A percentile compares a stretch with the other conserved stretches of the same genome.
These are phyloP conservation scores for Acronicta aceris DNA, from an alignment of 2,888 invertebrate species.

Conservation along the genomic window DNA sequence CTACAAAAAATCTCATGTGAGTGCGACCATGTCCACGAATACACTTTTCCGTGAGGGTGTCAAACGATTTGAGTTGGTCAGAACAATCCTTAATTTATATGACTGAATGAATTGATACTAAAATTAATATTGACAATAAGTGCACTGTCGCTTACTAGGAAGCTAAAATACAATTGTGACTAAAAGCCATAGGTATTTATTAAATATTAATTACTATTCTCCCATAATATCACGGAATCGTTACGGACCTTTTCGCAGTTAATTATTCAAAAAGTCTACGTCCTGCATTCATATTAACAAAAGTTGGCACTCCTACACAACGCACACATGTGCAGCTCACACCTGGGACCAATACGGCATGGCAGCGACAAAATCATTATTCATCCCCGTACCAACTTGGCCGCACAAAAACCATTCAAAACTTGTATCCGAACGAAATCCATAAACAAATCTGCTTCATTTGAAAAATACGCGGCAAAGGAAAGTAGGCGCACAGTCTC, in stretches of 20 bases:
- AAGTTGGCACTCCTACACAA: constrained; percentile 37
- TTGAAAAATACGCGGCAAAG: constrained; percentile 54
- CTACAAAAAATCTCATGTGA: constrained; percentile 63
- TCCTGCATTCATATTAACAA: constrained; percentile 48
- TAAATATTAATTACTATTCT: constrained; percentile 4
- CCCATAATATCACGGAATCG: constrained; percentile 27
- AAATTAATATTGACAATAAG: not conserved
- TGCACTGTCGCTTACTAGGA: not conserved
- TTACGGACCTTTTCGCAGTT: constrained; percentile 21
- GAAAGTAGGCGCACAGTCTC: constrained; percentile 34
- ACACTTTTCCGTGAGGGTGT: constrained; percentile 29
- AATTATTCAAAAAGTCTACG: constrained; percentile 39
- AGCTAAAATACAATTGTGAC: not conserved
- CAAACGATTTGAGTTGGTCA: constrained; percentile 4
- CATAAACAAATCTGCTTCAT: constrained; percentile 56
- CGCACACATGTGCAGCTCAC: constrained; percentile 49
- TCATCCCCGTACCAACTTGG: constrained; percentile 56
- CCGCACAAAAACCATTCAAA: constrained; percentile 56
- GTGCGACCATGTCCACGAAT: constrained; percentile 36
- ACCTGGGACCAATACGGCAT: constrained; percentile 62
- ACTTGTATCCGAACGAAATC: constrained; percentile 58
- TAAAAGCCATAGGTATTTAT: too few species aligned
- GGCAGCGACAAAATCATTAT: constrained; percentile 65
- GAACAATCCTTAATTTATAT: constrained; percentile 24
- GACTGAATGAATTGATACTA: not conserved